Base-by-base conservation (phyloP, 2,113 vertebrate genomes). In the Pungitius pungitius region DNA sequence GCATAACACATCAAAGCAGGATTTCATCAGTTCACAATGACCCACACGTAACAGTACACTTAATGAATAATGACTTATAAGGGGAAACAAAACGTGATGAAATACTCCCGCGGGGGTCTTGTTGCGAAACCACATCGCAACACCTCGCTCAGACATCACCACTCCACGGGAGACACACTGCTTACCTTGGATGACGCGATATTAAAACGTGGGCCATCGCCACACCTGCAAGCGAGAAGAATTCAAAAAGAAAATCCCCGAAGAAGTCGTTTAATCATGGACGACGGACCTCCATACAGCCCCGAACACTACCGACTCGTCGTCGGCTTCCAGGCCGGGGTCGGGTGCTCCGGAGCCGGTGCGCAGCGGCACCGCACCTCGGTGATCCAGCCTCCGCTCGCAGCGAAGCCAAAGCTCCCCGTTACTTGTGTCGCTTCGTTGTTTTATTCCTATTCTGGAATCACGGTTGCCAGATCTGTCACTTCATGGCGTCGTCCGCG, bases 231-330 rank as follows among this genome's bases (percentile, higher is more conserved):
- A 22, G 56, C 8, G 3, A 8, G 61, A 37, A 42, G 0, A 18
- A 18, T 8, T 35, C 33, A 6, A 18, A 22, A 51, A 51, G n/a
- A 51, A 51, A 12, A 52, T 1, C 11, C 49, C 73, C 12, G 11
- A 64, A 52, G 10, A 13, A 73, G 68, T 22, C 66, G 63, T 60
- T 68, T 33, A 11, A 69, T 83, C 75, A 80, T 67, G 73, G 78
- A 76, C 71, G 73, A 60, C 72, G 65, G 74, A 69, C 22, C 30
- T 78, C 64, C 80, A 30, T 33, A 24, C 56, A 76, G 89, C 87
- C n/a, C 87, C 85, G 45, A 56, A 57, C 47, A 9, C 56, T 71
- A 52, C 61, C 81, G 78, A 74, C 57, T 33, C 67, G 55, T 82
- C 78, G 73, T 75, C 64, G 15, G 75, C 55, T 35, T 63, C 65